phyloP scores from a whole-genome alignment of 2,113 vertebrate species.

The Corvus cornix region DNA sequence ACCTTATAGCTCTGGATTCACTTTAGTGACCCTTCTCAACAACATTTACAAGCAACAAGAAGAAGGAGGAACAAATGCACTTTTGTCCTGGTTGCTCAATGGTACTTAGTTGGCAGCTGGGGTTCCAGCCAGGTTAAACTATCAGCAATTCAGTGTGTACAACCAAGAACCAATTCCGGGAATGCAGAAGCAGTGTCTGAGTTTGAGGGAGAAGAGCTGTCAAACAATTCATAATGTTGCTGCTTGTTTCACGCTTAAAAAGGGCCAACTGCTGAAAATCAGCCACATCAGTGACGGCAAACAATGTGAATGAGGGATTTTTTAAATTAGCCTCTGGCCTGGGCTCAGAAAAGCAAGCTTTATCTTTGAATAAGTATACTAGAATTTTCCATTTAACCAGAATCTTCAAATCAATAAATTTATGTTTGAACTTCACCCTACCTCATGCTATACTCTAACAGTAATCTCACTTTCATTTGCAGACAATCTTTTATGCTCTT shows the following conservation, averaged over 20 bases:
- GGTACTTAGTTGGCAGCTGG: neutral
- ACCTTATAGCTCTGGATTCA: neutral
- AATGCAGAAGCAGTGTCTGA: neutral
- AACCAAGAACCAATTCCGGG: neutral
- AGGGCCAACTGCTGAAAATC: neutral
- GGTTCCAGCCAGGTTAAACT: neutral
- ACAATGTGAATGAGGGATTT: neutral
- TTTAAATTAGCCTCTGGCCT: neutral
- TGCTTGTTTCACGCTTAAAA: neutral
- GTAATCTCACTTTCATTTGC: constrained; percentile 33
- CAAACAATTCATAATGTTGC: neutral
- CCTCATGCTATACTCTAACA: neutral
- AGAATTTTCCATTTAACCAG: constrained; percentile 2
- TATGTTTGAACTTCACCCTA: constrained; percentile 29
- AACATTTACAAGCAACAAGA: neutral
- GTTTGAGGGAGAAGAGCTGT: neutral
- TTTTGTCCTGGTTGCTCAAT: neutral
- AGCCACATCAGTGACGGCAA: neutral
- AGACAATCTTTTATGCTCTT: constrained; percentile 23
- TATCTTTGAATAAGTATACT: neutral
- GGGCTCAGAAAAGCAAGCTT: neutral
- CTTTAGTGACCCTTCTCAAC: neutral
- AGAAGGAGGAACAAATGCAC: neutral
- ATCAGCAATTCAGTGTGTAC: neutral
- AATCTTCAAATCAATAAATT: constrained; percentile 25